These are phyloP conservation scores for Tetropium fuscum DNA, from an alignment of 2,888 invertebrate genomes.

Conservation along the genomic window DNA sequence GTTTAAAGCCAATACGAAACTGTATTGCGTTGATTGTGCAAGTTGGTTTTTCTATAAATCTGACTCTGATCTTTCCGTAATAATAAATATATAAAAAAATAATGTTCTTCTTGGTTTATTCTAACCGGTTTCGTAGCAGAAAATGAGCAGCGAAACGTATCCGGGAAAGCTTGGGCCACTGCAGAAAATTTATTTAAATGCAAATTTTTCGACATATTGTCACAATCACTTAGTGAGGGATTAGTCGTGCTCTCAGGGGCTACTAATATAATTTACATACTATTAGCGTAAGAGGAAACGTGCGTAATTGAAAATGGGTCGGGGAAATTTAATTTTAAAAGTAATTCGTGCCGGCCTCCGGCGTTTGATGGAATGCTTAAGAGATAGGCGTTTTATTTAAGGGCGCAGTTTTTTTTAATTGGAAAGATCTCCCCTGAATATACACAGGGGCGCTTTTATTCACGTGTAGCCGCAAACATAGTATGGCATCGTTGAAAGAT, in stretches of 20 bases:
- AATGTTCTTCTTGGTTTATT: too few relatives aligned
- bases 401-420: conserved; percentile 26
- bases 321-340: conserved; percentile 24
- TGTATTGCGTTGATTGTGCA: too few relatives aligned
- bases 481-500: too few relatives aligned
- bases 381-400: conserved; percentile 4
- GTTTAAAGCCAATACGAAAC: too few relatives aligned
- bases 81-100: too few relatives aligned
- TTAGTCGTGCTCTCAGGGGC: conserved; percentile 13
- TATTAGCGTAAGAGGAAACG: conserved; percentile 25
- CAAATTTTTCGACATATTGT: conserved; percentile 41
- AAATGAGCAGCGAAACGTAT: too few relatives aligned
- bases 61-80: too few relatives aligned
- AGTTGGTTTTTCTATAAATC: too few relatives aligned
- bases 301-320: conserved; percentile 26
- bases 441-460: neutral
- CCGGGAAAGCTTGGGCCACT: conserved; percentile 5
- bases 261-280: conserved; percentile 30
- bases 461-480: too few relatives aligned
- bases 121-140: too few relatives aligned
- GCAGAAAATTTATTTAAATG: conserved; percentile 36
- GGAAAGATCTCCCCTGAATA: neutral
- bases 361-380: conserved; percentile 1
- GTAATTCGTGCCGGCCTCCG: conserved; percentile 17
- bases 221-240: conserved; percentile 39